Conservation (phyloP, 2,797 vertebrate species). For the Propithecus perrieri region DNA sequence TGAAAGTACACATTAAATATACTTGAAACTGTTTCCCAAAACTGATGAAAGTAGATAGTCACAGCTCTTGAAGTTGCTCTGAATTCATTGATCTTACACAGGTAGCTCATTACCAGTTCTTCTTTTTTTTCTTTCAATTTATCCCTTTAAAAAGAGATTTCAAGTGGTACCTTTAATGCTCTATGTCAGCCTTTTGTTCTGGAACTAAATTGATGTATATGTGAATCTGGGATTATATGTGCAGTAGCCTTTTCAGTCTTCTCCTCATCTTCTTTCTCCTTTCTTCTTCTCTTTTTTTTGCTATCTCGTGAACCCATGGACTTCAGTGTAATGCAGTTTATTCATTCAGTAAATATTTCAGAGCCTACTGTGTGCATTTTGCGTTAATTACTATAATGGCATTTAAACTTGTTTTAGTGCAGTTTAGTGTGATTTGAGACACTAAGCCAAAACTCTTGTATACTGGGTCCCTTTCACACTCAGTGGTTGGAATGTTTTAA, state of each 20-base stretch:
- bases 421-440: neutral
- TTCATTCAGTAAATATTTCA: constrained; percentile 7
- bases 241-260: neutral
- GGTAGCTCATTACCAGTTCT: neutral
- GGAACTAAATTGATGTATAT: neutral
- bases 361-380: neutral
- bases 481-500: constrained; percentile 1
- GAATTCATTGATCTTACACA: neutral
- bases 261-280: no score
- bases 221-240: neutral
- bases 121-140: neutral
- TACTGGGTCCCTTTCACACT: neutral
- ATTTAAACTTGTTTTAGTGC: neutral
- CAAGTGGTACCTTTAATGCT: neutral
- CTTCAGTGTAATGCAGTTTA: neutral
- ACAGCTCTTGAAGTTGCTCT: neutral
- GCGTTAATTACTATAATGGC: neutral
- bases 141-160: constrained; percentile 5
- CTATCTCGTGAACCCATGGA: neutral
- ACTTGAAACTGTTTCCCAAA: neutral
- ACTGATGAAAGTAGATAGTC: neutral
- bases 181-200: neutral
- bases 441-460: neutral
- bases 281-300: neutral
- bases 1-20: neutral